These are phyloP conservation scores for Leucoraja erinaceus DNA, from an alignment of 2,113 vertebrate species.

Conservation along the genomic window DNA sequence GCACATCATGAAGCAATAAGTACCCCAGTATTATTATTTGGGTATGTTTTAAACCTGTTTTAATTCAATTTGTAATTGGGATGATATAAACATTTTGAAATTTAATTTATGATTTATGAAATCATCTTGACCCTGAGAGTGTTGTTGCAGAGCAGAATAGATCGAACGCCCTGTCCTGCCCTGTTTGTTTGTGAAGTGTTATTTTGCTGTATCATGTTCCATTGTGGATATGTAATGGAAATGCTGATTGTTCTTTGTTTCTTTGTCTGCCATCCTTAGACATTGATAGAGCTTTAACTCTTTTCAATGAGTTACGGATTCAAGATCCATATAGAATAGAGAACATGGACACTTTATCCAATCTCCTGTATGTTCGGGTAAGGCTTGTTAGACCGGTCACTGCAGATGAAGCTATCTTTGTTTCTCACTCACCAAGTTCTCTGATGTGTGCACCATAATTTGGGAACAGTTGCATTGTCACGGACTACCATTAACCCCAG, in stretches of 20 bases:
- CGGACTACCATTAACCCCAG: too few relatives aligned
- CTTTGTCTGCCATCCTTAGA: constrained; percentile 59
- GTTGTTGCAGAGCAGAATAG: not conserved
- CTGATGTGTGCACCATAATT: too few relatives aligned
- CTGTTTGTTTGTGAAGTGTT: not conserved
- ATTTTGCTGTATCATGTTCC: not conserved
- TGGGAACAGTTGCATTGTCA: too few relatives aligned
- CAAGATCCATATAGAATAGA: constrained; percentile 96
- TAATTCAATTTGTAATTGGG: not conserved
- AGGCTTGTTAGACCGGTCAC: constrained; percentile 46
- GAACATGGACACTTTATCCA: constrained; percentile 99
- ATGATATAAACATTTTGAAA: not conserved
- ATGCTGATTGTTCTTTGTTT: not conserved
- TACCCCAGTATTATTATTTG: not conserved
- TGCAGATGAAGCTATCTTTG: too few relatives aligned
- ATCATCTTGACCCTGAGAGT: not conserved
- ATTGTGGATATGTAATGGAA: not conserved
- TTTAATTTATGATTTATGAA: not conserved
- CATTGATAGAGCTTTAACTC: constrained; percentile 91
- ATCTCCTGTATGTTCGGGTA: constrained; percentile 92
- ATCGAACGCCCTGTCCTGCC: not conserved
- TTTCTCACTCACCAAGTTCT: too few relatives aligned
- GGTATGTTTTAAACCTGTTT: not conserved
- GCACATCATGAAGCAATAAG: not conserved
- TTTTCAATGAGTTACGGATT: constrained; percentile 90